Percentiles rank a stretch among this genome's conserved stretches.
phyloP scores from a whole-genome alignment of 2,113 vertebrate species.

The Callorhinus ursinus region DNA sequence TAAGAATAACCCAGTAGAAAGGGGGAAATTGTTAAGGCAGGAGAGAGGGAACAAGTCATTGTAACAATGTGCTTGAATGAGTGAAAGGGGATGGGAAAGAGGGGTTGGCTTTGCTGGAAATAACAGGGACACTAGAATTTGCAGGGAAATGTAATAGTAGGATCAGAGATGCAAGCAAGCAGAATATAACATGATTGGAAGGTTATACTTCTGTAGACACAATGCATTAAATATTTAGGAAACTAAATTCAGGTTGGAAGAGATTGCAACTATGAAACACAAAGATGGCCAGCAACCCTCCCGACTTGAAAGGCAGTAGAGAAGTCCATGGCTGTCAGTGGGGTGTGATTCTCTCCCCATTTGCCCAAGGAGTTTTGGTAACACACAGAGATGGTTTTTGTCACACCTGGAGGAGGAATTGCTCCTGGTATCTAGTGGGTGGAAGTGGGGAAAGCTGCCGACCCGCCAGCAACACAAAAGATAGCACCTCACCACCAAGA shows the following conservation, averaged over 20 bases:
- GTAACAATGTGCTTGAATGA: background rate
- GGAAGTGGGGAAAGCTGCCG: background rate
- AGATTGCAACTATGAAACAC: background rate
- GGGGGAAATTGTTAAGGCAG: background rate
- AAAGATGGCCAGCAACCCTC: background rate
- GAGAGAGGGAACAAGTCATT: background rate
- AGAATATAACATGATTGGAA: background rate
- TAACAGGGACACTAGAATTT: background rate
- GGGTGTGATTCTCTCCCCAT: accelerated
- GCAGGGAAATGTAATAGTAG: background rate
- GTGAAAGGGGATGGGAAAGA: background rate
- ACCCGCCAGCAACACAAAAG: background rate
- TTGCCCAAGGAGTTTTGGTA: accelerated
- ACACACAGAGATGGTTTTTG: background rate
- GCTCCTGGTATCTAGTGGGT: background rate
- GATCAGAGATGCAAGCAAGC: background rate
- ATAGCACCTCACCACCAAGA: accelerated
- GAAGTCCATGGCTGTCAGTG: background rate
- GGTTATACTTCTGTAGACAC: background rate
- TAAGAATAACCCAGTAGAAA: background rate
- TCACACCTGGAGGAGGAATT: background rate
- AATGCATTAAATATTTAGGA: background rate
- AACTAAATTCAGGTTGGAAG: background rate
- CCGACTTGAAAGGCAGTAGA: background rate
- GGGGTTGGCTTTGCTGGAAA: background rate